phyloP scores from a whole-genome alignment of 2,888 invertebrate species.

The Caenorhabditis panamensis region DNA sequence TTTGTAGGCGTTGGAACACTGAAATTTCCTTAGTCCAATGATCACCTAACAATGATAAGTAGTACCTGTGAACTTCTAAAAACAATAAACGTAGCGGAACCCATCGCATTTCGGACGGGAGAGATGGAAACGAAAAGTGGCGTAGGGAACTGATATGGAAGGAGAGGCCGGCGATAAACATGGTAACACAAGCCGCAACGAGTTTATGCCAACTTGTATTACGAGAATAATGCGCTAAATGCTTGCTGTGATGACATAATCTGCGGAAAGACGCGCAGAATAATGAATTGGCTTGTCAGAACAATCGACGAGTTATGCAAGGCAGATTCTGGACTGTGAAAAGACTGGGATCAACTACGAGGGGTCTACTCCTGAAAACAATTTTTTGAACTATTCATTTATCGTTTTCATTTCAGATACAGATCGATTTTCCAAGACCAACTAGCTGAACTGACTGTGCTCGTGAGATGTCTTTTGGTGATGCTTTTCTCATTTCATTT shows the following conservation, averaged over 20 bases:
- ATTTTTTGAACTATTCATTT: too few species aligned
- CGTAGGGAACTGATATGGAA: slow-evolving; percentile 18
- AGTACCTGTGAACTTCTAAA: slow-evolving; percentile 34
- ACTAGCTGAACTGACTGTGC: too few species aligned
- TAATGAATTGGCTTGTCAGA: slow-evolving; percentile 36
- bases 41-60: not conserved
- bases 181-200: slow-evolving; percentile 9
- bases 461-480: too few species aligned
- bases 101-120: slow-evolving; percentile 25
- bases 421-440: too few species aligned
- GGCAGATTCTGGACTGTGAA: too few species aligned
- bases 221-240: slow-evolving; percentile 47
- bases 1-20: slow-evolving; percentile 36
- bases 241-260: slow-evolving; percentile 42
- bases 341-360: too few species aligned
- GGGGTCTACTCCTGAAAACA: too few species aligned
- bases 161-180: slow-evolving; percentile 10
- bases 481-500: too few species aligned
- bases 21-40: slow-evolving; percentile 6
- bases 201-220: slow-evolving; percentile 55
- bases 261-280: slow-evolving; percentile 3
- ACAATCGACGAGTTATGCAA: too few species aligned
- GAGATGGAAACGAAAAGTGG: not conserved
- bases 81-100: slow-evolving; percentile 1
- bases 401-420: too few species aligned